Conservation (phyloP, 2,888 invertebrate species). For the Campoletis raptor region DNA sequence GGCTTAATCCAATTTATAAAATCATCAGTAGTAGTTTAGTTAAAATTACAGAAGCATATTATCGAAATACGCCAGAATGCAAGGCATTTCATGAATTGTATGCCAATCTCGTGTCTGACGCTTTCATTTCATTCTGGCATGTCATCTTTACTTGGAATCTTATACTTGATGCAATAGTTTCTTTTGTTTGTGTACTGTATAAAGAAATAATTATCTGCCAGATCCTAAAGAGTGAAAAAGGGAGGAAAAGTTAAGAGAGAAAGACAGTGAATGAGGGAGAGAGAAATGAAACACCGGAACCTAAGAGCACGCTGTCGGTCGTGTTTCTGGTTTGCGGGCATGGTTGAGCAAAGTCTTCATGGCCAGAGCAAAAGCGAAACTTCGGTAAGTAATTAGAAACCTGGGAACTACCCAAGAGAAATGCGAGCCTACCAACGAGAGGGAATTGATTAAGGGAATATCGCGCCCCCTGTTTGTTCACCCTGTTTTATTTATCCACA, state of each 20-base stretch:
- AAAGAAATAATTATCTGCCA: neutral
- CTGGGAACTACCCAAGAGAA: conserved; percentile 56
- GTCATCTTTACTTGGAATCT: neutral
- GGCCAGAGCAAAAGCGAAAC: conserved; percentile 55
- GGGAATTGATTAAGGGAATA: conserved; percentile 68
- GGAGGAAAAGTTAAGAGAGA: neutral
- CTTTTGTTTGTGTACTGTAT: neutral
- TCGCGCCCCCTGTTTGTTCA: conserved; percentile 60
- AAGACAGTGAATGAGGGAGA: conserved; percentile 1
- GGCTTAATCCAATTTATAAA: neutral
- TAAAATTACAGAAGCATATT: neutral
- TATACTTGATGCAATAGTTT: neutral
- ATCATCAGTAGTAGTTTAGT: neutral
- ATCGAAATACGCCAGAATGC: neutral
- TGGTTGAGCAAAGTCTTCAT: conserved; percentile 29
- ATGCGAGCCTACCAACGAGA: conserved; percentile 50
- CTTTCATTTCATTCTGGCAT: neutral
- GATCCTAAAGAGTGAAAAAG: neutral
- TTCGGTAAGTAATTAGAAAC: conserved; percentile 67
- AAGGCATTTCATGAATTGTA: neutral
- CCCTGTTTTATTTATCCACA: conserved; percentile 58
- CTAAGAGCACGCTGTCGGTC: conserved; percentile 42
- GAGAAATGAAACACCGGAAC: conserved; percentile 39
- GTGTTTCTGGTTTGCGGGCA: conserved; percentile 54
- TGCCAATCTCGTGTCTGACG: neutral